These are phyloP conservation scores for Gobio gobio DNA, from an alignment of 2,113 vertebrate genomes.

Conservation along the genomic window DNA sequence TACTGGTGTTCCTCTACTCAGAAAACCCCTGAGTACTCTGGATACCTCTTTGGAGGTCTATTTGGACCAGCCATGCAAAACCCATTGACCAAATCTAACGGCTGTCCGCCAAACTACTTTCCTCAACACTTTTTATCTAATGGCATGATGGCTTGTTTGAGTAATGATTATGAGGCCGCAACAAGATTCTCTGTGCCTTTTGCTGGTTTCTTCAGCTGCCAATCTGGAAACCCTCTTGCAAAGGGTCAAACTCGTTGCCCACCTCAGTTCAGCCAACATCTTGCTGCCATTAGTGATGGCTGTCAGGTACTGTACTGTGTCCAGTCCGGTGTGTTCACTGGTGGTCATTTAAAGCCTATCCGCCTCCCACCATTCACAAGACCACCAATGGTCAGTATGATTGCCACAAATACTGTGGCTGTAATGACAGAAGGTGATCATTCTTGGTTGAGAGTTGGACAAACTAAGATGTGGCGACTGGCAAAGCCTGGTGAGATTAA, in stretches of 20 bases:
- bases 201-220: slow-evolving; percentile 91
- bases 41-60: slow-evolving; percentile 88
- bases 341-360: slow-evolving; percentile 71
- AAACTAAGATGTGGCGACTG: slow-evolving; percentile 79
- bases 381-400: slow-evolving; percentile 66
- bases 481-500: slow-evolving; percentile 71
- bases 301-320: slow-evolving; percentile 89
- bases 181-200: slow-evolving; percentile 78
- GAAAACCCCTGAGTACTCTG: slow-evolving; percentile 58
- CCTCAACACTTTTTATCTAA: slow-evolving; percentile 76
- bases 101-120: slow-evolving; percentile 78
- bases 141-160: slow-evolving; percentile 81
- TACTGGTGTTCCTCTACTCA: slow-evolving; percentile 80
- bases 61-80: slow-evolving; percentile 78
- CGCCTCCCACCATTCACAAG: slow-evolving; percentile 83
- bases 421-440: slow-evolving; percentile 78
- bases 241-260: slow-evolving; percentile 76
- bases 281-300: slow-evolving; percentile 84
- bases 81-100: slow-evolving; percentile 79
- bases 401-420: slow-evolving; percentile 77
- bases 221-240: slow-evolving; percentile 79
- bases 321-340: slow-evolving; percentile 79
- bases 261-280: slow-evolving; percentile 85
- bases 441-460: slow-evolving; percentile 81
- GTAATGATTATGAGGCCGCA: slow-evolving; percentile 80